These are phyloP conservation scores for Melanotaenia nigrans DNA, from an alignment of 2,797 vertebrate species.

Conservation along the genomic window DNA sequence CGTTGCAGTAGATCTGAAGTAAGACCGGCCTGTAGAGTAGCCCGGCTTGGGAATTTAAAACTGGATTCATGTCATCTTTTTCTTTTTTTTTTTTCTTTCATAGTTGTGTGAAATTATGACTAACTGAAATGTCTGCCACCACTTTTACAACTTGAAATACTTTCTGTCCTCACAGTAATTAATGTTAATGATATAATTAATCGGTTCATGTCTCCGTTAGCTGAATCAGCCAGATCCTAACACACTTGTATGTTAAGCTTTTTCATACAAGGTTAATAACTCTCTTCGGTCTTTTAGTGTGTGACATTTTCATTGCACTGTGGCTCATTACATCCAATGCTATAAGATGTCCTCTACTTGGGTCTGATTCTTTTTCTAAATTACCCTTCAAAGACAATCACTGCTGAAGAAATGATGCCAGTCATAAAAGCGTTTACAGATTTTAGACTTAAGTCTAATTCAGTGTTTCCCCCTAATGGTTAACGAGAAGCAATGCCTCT, in stretches of 20 bases:
- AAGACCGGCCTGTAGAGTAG: no score
- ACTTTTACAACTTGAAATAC: not conserved
- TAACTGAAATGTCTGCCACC: no score
- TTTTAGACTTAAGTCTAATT: not conserved
- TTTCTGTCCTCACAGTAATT: not conserved
- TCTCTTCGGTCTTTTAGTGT: not conserved
- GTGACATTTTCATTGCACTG: not conserved
- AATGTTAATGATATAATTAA: conserved; percentile 1
- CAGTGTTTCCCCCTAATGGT: not conserved
- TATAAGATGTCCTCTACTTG: not conserved
- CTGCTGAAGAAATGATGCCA: no score
- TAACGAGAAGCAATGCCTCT: no score
- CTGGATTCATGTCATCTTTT: no score
- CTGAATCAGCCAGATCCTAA: not conserved
- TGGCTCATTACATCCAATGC: not conserved
- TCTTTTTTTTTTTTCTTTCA: no score
- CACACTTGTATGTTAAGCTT: not conserved
- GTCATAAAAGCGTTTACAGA: not conserved
- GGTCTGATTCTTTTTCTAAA: not conserved
- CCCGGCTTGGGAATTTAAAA: no score
- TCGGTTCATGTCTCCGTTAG: not conserved
- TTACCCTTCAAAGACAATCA: not conserved
- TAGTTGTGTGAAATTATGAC: no score
- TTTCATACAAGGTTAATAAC: not conserved
- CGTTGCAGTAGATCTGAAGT: no score